Conservation (phyloP, 2,888 invertebrate species). For the Hirtodrosophila histrioides region DNA sequence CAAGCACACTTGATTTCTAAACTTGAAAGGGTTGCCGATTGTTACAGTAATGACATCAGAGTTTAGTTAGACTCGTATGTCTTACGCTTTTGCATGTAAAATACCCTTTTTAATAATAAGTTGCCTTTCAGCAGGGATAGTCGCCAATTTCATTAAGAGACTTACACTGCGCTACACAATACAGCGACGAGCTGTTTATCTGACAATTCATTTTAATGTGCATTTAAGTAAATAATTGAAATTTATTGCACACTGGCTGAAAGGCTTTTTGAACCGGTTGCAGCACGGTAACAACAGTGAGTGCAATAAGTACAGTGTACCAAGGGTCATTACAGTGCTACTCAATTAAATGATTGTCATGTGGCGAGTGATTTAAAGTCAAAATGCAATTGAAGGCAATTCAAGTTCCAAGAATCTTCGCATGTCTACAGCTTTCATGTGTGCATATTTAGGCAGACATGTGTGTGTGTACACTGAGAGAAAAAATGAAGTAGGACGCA, state of each 20-base stretch:
- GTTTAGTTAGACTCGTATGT: neutral
- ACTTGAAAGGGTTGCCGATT: too few relatives aligned
- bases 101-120: constrained; percentile 13
- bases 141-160: constrained; percentile 26
- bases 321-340: constrained; percentile 47
- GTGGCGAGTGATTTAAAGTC: constrained; percentile 52
- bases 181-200: constrained; percentile 6
- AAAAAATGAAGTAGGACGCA: too few relatives aligned
- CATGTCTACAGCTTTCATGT: constrained; percentile 1
- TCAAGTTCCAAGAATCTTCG: constrained; percentile 35
- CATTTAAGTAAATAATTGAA: constrained; percentile 72
- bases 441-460: neutral
- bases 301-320: constrained; percentile 18
- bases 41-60: too few relatives aligned
- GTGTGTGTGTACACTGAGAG: too few relatives aligned
- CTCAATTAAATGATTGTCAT: constrained; percentile 65
- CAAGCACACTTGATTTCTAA: too few relatives aligned
- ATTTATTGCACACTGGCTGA: constrained; percentile 59
- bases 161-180: constrained; percentile 28
- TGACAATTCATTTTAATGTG: constrained; percentile 60
- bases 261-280: constrained; percentile 19
- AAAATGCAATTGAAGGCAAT: constrained; percentile 54
- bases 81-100: constrained; percentile 1
- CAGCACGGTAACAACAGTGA: constrained; percentile 7
- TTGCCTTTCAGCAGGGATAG: constrained; percentile 11